Evolutionary conservation across 92 coral and sea anemone species (phyloP).

Genomic region (Heteractis magnifica): DNA sequence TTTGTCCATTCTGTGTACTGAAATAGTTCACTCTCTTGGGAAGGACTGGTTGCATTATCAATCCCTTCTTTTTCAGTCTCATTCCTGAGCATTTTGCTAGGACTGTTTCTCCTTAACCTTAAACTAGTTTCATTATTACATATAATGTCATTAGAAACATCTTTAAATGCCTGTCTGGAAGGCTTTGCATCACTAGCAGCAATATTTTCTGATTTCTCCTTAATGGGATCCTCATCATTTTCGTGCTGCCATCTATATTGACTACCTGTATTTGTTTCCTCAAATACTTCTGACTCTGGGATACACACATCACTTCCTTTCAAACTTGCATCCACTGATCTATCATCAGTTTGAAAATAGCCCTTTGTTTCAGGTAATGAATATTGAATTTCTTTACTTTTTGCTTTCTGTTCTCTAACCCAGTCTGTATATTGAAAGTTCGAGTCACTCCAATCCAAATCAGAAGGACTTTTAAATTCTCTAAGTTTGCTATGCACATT

Average conservation of each 20-base stretch:
- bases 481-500: not conserved
- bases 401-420: slow-evolving; percentile 32
- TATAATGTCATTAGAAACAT: slow-evolving; percentile 7
- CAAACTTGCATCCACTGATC: not conserved
- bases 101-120: not conserved
- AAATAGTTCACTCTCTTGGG: slow-evolving; percentile 34
- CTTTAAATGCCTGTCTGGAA: not conserved
- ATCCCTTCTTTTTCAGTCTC: not conserved
- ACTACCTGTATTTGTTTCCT: not conserved
- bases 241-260: not conserved
- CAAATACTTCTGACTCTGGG: not conserved
- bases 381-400: slow-evolving; percentile 18
- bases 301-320: not conserved
- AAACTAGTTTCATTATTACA: not conserved
- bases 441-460: slow-evolving; percentile 6
- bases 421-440: slow-evolving; percentile 43
- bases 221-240: not conserved
- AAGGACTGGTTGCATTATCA: not conserved
- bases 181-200: not conserved
- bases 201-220: not conserved
- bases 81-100: not conserved
- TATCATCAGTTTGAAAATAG: not conserved
- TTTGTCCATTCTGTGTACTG: slow-evolving; percentile 38
- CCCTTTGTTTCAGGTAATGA: not conserved
- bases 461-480: not conserved